Evolutionary conservation across 2,797 vertebrate genomes (phyloP).

Genomic region (Xyrichtys novacula): DNA sequence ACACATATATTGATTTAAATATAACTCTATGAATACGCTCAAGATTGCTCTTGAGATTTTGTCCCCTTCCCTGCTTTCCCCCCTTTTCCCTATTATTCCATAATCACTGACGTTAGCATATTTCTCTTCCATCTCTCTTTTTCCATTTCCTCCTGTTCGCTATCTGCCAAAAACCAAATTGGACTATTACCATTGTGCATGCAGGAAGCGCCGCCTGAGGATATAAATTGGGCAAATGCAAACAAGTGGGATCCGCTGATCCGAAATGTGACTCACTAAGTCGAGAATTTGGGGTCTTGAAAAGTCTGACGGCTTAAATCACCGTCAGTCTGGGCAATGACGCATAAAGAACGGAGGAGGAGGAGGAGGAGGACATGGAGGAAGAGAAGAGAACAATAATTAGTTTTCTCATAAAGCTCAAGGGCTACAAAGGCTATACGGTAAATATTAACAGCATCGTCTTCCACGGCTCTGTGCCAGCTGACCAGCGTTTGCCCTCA

Average conservation of each 20-base stretch:
- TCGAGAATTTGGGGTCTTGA: slow-evolving; percentile 59
- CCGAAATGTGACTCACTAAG: slow-evolving; percentile 66
- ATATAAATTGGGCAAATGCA: slow-evolving; percentile 66
- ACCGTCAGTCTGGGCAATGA: slow-evolving; percentile 57
- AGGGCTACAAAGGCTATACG: slow-evolving; percentile 21
- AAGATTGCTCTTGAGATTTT: slow-evolving; percentile 72
- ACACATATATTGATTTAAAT: slow-evolving; percentile 77
- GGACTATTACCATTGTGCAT: slow-evolving; percentile 54
- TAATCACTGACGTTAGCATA: slow-evolving; percentile 69
- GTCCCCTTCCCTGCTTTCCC: slow-evolving; percentile 33
- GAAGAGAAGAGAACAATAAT: slow-evolving; percentile 30
- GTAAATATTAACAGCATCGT: slow-evolving; percentile 45
- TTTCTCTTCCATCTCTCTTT: slow-evolving; percentile 50
- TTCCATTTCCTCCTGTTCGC: slow-evolving; percentile 57
- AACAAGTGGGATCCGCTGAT: slow-evolving; percentile 62
- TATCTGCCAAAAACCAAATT: slow-evolving; percentile 58
- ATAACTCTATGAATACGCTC: slow-evolving; percentile 67
- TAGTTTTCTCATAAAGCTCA: slow-evolving; percentile 28
- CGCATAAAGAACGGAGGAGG: slow-evolving; percentile 27
- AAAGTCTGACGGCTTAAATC: slow-evolving; percentile 69
- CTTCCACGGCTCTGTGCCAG: slow-evolving; percentile 37
- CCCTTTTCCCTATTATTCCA: slow-evolving; percentile 57
- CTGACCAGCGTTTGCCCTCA: slow-evolving; percentile 57
- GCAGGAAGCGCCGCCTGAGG: slow-evolving; percentile 43
- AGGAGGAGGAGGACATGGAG: slow-evolving; percentile 7